A percentile compares a stretch with the other conserved stretches of the same genome.
Conservation (phyloP, 2,888 invertebrate species). For the Steinernema scapterisci region DNA sequence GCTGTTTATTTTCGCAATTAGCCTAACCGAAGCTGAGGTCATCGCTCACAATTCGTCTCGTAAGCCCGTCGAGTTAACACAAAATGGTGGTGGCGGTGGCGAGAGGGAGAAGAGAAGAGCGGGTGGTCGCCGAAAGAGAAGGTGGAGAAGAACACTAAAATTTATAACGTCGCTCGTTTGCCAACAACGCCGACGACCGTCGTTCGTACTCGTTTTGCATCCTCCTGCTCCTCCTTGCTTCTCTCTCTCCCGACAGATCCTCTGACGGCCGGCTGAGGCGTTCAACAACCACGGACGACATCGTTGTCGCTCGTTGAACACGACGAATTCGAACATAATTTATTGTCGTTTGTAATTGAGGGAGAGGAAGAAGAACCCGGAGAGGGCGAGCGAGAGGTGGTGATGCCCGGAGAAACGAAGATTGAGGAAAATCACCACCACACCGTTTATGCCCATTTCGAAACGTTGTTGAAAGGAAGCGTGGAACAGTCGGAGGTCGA, state of each 20-base stretch:
- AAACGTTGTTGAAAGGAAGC: not conserved
- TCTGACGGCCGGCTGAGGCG: not conserved
- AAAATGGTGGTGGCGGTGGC: not conserved
- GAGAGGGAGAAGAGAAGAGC: not conserved
- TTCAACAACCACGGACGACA: not conserved
- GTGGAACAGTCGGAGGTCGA: constrained; percentile 14
- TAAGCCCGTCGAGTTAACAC: not conserved
- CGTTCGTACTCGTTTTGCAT: too few relatives aligned
- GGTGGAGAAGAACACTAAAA: constrained; percentile 12
- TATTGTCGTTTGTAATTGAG: constrained; percentile 30
- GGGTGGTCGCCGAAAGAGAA: not conserved
- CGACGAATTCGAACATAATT: constrained; percentile 28
- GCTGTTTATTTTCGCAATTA: constrained; percentile 1
- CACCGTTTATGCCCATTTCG: constrained; percentile 28
- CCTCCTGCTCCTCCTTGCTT: too few relatives aligned
- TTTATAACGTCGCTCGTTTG: constrained; percentile 2
- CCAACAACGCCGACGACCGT: not conserved
- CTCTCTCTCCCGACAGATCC: too few relatives aligned
- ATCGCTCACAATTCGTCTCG: not conserved
- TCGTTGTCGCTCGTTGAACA: not conserved
- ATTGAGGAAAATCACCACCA: not conserved
- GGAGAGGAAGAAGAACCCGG: constrained; percentile 1
- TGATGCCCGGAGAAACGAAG: not conserved
- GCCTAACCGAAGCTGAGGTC: not conserved
- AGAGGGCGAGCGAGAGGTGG: too few relatives aligned